Evolutionary conservation across 2,113 vertebrate species (phyloP), one percentile per base, ranked within the genome.

Genomic region (Cryptotis parvus): DNA sequence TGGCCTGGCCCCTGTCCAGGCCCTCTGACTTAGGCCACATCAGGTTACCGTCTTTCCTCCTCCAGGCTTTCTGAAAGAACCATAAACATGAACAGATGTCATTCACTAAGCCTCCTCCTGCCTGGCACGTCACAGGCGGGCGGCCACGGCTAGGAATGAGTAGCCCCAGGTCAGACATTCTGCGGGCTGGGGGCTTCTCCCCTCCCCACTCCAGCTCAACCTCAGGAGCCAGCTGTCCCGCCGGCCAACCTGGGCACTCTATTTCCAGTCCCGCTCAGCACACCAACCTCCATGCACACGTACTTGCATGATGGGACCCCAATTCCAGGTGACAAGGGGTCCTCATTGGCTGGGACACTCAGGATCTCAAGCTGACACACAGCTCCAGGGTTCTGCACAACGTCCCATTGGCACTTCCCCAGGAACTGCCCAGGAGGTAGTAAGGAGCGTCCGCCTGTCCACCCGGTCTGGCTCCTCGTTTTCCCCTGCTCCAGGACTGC

Each of bases 361-460:
- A 0, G 66, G 75, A 24, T 61, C 76, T 3, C 26, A 14, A 61
- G 2, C 11, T 0, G 6, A 49, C 3, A 0, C 35, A n/a, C 2
- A 45, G 35, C 41, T 31, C 20, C 16, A 49, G 65, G 18, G 22
- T 87, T 26, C 45, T 65, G 63, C 27, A 8, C 52, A 55, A 8
- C 20, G 6, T 1, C 9, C 1, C 1, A 63, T 29, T 27, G 58
- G 52, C 7, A 7, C 10, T 4, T 6, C 39, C 33, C 43, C 14
- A 49, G 69, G 43, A 18, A 29, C 20, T 31, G 37, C 58, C 18
- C 65, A 63, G 29, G 61, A 22, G 0, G 24, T 14, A 14, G 20
- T 3, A 2, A 15, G 20, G 52, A 14, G 29, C 14, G n/a, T n/a
- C n/a, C n/a, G n/a, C 6, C 43, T 9, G 0, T 27, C 45, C 14